Percentiles rank a stretch among this genome's conserved stretches.
These are phyloP conservation scores for Timema cristinae DNA, from an alignment of 2,888 invertebrate species.

Conservation along the genomic window DNA sequence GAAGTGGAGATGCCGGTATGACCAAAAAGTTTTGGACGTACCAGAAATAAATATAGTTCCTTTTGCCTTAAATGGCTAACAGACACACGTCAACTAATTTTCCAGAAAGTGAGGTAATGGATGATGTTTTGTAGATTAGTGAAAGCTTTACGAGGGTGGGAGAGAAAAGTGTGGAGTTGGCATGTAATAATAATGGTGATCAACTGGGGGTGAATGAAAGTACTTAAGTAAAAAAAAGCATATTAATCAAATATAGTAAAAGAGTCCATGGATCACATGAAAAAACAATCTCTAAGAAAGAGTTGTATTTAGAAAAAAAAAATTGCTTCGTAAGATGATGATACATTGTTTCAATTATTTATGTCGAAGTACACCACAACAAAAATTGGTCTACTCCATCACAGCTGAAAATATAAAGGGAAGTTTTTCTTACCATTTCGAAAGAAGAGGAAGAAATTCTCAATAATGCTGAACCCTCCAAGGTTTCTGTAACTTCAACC, in stretches of 20 bases:
- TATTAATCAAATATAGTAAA: too few relatives aligned
- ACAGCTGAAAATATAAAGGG: neutral
- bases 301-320: neutral
- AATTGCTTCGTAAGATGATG: neutral
- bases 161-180: too few relatives aligned
- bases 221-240: too few relatives aligned
- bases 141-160: neutral
- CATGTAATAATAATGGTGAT: neutral
- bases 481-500: too few relatives aligned
- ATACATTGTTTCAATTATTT: conserved; percentile 5
- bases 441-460: conserved; percentile 1
- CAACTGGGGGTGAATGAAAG: neutral
- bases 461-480: too few relatives aligned
- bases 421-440: neutral
- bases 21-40: conserved; percentile 16
- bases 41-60: conserved; percentile 22
- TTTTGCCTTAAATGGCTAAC: conserved; percentile 20
- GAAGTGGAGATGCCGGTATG: neutral
- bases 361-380: conserved; percentile 9
- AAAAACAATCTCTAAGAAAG: neutral
- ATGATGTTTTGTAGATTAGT: too few relatives aligned
- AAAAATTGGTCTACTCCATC: neutral
- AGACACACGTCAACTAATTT: neutral
- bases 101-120: neutral
- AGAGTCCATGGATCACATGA: too few relatives aligned